phyloP scores from a whole-genome alignment of 2,797 vertebrate genomes.

The Rhinogobio ventralis region DNA sequence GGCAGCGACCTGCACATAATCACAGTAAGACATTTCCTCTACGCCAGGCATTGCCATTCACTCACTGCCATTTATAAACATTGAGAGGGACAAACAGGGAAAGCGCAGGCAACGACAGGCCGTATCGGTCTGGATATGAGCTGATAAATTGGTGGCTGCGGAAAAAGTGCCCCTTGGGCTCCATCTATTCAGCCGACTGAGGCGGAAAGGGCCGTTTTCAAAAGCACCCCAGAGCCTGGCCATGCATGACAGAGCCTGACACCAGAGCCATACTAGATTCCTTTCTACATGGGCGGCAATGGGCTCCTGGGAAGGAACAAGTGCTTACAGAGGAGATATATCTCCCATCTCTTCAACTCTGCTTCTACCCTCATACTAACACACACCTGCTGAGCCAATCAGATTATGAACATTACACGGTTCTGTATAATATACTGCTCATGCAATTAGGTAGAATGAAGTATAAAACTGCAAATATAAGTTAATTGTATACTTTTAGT shows the following conservation, averaged over 20 bases:
- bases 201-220: slow-evolving; percentile 71
- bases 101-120: slow-evolving; percentile 69
- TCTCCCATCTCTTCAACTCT: slow-evolving; percentile 57
- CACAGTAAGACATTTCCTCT: slow-evolving; percentile 67
- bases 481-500: not conserved
- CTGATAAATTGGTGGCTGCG: slow-evolving; percentile 78
- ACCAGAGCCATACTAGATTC: slow-evolving; percentile 68
- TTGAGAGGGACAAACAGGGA: slow-evolving; percentile 65
- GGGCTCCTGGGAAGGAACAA: slow-evolving; percentile 52
- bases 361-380: slow-evolving; percentile 45
- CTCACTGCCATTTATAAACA: slow-evolving; percentile 71
- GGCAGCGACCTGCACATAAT: slow-evolving; percentile 68
- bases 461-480: not conserved
- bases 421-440: not conserved
- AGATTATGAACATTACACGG: not conserved
- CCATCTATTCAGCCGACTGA: slow-evolving; percentile 73
- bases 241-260: slow-evolving; percentile 74
- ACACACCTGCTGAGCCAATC: slow-evolving; percentile 53
- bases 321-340: slow-evolving; percentile 58
- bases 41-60: slow-evolving; percentile 62
- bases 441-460: not conserved
- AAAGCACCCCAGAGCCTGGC: slow-evolving; percentile 75
- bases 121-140: slow-evolving; percentile 69
- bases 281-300: slow-evolving; percentile 54
- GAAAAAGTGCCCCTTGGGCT: slow-evolving; percentile 74